These are phyloP conservation scores for Neofelis nebulosa DNA, from an alignment of 2,113 vertebrate species.

Conservation along the genomic window DNA sequence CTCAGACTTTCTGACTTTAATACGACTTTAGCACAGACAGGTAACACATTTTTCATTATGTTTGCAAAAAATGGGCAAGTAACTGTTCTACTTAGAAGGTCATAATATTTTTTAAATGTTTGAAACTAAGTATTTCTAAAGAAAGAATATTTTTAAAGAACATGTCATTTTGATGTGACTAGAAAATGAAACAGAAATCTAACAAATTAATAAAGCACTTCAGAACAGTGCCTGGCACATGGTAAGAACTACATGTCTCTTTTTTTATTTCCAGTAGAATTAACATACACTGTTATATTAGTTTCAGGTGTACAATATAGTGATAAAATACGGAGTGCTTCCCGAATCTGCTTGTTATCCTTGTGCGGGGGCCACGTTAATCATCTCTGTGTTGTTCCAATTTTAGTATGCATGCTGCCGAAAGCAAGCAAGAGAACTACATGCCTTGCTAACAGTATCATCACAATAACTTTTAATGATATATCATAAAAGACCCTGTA, in stretches of 20 bases:
- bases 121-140: background rate
- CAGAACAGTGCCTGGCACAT: background rate
- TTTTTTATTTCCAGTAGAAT: background rate
- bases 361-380: background rate
- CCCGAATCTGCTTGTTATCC: background rate
- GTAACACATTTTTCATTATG: background rate
- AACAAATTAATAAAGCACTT: background rate
- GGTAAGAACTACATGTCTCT: background rate
- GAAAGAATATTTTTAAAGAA: slow-evolving; percentile 10
- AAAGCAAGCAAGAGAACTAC: background rate
- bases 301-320: background rate
- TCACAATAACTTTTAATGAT: background rate
- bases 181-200: slow-evolving; percentile 2
- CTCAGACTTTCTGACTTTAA: background rate
- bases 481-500: background rate
- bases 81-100: background rate
- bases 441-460: background rate
- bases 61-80: background rate
- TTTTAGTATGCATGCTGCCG: background rate
- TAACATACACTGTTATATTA: background rate
- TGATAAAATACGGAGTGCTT: background rate
- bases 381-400: background rate
- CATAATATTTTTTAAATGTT: background rate
- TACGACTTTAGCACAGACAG: background rate
- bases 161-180: background rate